Evolutionary conservation across 2,797 vertebrate species (phyloP).

Genomic region (Sciaenops ocellatus): DNA sequence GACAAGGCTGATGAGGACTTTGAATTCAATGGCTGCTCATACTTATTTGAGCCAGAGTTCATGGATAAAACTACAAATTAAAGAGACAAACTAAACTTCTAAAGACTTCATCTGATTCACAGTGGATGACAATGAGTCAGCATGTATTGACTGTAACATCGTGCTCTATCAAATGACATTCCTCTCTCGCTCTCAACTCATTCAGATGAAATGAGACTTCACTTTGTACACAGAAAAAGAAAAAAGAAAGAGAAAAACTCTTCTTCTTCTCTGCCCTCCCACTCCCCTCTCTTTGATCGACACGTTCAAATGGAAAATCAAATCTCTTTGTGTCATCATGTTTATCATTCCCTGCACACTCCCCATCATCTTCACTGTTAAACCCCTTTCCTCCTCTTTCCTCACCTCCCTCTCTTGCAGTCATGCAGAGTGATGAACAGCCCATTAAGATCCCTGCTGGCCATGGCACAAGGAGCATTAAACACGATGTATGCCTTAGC

Average conservation of each 20-base stretch:
- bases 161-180: neutral
- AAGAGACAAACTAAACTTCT: neutral
- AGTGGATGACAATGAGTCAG: constrained; percentile 10
- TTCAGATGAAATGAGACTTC: neutral
- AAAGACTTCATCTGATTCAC: neutral
- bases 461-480: neutral
- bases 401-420: neutral
- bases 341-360: constrained; percentile 21
- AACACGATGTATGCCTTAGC: constrained; percentile 3
- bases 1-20: too few species aligned
- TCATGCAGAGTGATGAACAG: constrained; percentile 13
- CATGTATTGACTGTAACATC: neutral
- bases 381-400: neutral
- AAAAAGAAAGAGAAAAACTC: neutral
- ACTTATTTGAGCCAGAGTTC: too few species aligned
- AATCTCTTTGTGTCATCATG: constrained; percentile 4
- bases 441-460: constrained; percentile 24
- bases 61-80: too few species aligned
- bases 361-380: neutral
- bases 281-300: neutral
- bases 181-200: neutral
- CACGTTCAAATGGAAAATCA: constrained; percentile 5
- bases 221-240: neutral
- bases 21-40: too few species aligned
- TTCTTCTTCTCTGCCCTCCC: neutral